phyloP scores from a whole-genome alignment of 2,113 vertebrate genomes.

The Aegithalos caudatus region DNA sequence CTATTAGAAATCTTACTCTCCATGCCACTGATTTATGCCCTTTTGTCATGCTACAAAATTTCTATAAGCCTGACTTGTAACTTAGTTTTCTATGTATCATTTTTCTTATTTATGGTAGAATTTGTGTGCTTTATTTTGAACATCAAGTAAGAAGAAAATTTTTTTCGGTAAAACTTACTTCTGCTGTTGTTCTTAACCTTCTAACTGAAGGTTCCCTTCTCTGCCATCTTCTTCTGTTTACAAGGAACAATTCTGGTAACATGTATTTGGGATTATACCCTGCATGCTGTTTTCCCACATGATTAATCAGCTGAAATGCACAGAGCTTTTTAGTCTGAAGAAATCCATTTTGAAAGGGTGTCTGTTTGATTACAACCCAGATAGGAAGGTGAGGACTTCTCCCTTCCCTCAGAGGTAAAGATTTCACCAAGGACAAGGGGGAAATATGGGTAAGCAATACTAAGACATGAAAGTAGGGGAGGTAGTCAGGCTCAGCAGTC shows the following conservation, averaged over 20 bases:
- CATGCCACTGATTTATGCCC: background rate
- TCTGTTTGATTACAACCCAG: background rate
- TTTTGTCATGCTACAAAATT: background rate
- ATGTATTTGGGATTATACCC: background rate
- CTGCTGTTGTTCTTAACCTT: background rate
- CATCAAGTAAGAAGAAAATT: background rate
- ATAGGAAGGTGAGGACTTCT: background rate
- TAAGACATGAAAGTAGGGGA: background rate
- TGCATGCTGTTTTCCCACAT: conserved; percentile 3
- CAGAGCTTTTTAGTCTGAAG: conserved; percentile 28
- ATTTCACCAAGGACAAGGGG: background rate
- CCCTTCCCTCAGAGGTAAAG: background rate
- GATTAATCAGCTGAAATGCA: conserved; percentile 12
- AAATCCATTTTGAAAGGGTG: conserved; percentile 42
- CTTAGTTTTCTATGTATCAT: background rate
- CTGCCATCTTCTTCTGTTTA: background rate
- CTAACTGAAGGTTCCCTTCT: background rate
- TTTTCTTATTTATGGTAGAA: background rate
- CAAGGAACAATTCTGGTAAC: background rate
- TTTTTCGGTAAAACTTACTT: background rate
- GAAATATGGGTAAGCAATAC: background rate
- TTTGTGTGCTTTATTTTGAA: background rate
- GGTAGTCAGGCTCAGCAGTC: background rate
- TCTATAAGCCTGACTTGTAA: background rate
- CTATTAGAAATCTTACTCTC: background rate